phyloP scores from a whole-genome alignment of 2,888 invertebrate species.

The Sphaerophoria taeniata region DNA sequence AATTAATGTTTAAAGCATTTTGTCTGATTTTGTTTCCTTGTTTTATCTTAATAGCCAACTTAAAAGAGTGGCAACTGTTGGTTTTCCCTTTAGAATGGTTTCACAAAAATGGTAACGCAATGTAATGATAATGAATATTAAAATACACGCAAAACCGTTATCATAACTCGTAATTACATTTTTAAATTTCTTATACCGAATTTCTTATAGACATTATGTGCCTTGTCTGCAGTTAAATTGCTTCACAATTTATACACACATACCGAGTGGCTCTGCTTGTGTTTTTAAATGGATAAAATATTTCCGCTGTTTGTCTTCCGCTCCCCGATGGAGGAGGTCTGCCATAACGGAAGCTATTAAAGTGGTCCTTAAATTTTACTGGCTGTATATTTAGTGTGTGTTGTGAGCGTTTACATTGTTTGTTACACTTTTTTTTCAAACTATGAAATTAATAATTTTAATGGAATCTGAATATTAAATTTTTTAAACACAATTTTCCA shows the following conservation, averaged over 20 bases:
- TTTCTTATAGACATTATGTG: constrained; percentile 17
- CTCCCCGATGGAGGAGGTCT: background rate
- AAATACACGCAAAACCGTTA: constrained; percentile 32
- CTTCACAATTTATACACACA: too few relatives aligned
- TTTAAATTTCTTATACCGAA: constrained; percentile 27
- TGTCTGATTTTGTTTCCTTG: background rate
- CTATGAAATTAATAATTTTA: too few relatives aligned
- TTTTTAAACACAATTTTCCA: too few relatives aligned
- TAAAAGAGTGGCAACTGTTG: background rate
- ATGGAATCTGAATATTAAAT: too few relatives aligned
- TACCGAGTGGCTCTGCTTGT: background rate
- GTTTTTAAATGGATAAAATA: constrained; percentile 4
- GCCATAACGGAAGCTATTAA: background rate
- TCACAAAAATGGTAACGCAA: constrained; percentile 3
- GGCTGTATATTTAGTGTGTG: background rate
- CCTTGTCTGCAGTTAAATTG: background rate
- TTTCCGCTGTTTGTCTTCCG: background rate
- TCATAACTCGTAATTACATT: constrained; percentile 56
- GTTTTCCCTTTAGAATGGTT: background rate
- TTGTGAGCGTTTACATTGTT: too few relatives aligned
- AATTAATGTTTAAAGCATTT: background rate
- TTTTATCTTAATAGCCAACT: constrained; percentile 17
- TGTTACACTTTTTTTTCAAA: too few relatives aligned
- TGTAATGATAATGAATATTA: constrained; percentile 45
- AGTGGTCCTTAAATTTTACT: constrained; percentile 5